Base-by-base conservation (phyloP, 2,113 vertebrate genomes). In the Centropus bengalensis region DNA sequence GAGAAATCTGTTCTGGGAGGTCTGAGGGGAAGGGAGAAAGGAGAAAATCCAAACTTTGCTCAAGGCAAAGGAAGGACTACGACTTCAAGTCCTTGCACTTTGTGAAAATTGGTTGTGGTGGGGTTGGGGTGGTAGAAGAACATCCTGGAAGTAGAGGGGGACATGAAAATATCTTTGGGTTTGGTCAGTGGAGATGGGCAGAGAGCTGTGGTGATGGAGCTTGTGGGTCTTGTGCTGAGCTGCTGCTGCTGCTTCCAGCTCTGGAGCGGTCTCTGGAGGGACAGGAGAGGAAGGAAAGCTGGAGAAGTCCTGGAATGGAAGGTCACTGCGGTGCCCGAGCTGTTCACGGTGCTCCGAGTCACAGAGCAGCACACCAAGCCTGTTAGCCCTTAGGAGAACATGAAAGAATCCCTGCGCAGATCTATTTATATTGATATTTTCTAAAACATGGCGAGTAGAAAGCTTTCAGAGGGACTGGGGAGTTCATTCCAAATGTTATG, bases 141-240 rank as follows among this genome's bases (percentile, higher is more conserved):
- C 26, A 7, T 59, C 67, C 40, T n/a, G 75, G 83, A 67, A 83
- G 18, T 18, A 22, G 49, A 68, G 18, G 3, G 28, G 20, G 36
- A 16, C 8, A 1, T 33, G 52, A 28, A 70, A 68, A 59, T 44
- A 32, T 28, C 49, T 63, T 42, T 47, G 70, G 47, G 14, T 75
- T 82, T 1, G 8, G 32, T 51, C 42, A 27, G 16, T 40, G 62
- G 62, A 44, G 60, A 5, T 0, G 0, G 58, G 67, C 52, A 49
- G 47, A 3, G 51, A 45, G 75, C 21, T 30, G 12, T 0, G 4
- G n/a, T 13, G 64, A 3, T 24, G 63, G 44, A 47, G 42, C 44
- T 2, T 0, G 0, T 5, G 4, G 55, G 19, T 30, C 59, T 24
- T 16, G 0, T 0, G 15, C 20, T 27, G 42, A 71, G 42, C 55